Conservation (phyloP, 2,888 invertebrate genomes). For the Drosophila niveifrons region DNA sequence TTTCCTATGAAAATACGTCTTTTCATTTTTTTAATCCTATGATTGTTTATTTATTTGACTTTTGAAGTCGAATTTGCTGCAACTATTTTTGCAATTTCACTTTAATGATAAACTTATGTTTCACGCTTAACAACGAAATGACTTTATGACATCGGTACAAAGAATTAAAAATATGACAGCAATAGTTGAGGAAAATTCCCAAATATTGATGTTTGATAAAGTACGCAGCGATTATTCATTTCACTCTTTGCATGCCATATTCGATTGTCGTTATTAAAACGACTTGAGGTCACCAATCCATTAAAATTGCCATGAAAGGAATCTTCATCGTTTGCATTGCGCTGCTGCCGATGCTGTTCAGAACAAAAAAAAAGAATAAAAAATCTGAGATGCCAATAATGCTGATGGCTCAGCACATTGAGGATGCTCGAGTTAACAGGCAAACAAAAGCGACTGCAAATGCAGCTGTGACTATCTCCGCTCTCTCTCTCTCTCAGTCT, state of each 20-base stretch:
- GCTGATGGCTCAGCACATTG: constrained; percentile 33
- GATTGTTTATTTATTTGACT: no score
- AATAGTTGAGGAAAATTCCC: no score
- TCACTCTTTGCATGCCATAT: neutral
- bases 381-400: constrained; percentile 26
- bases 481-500: neutral
- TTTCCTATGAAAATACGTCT: no score
- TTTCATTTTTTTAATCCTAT: no score
- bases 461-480: constrained; percentile 40
- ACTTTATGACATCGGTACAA: no score
- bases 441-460: constrained; percentile 47
- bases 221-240: neutral
- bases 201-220: no score
- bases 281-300: constrained; percentile 8
- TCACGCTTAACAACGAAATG: no score
- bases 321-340: constrained; percentile 12
- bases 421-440: constrained; percentile 44
- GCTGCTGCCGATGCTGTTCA: constrained; percentile 4
- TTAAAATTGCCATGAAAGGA: neutral
- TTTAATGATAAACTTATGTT: no score
- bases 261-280: constrained; percentile 13
- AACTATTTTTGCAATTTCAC: no score
- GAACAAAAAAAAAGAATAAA: constrained; percentile 2
- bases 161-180: no score
- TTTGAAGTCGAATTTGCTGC: no score